Evolutionary conservation across 2,888 invertebrate genomes (phyloP), one percentile per base, ranked within the genome.

Genomic region (Ophraella communa): DNA sequence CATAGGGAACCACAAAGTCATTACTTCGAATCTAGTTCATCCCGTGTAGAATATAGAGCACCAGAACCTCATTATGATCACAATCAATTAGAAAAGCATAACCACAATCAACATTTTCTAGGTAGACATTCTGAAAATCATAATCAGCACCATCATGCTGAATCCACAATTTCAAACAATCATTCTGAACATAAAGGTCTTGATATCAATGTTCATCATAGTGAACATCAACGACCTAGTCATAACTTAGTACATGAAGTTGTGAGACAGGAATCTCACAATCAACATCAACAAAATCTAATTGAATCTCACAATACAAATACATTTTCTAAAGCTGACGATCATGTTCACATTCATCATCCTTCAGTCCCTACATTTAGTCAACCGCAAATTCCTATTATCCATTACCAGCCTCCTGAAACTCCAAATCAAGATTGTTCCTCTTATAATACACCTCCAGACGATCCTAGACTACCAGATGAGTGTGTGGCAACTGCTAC

Each of bases 291-390:
- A 65, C 68, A 67, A 62, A 66, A 68, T 66, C 74, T 73, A 71
- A 67, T 76, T 74, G 78, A 79, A 78, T 75, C 78, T 79, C 79
- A 76, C 70, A 79, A 80, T 80, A 79, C 79, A 79, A 78, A 75
- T 72, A 75, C 76, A 75, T 66, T 68, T 67, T 64, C 58, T 70
- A 70, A 68, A 65, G 71, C 70, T 75, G 73, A 70, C 63, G 64
- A 70, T 71, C 66, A 69, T 62, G 52, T 60, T 61, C 67, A 63
- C 63, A 54, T 61, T 65, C 58, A 65, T 66, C 66, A 67, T 64
- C 62, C 65, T 45, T 45, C 39, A 55, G 21, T 42, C 17, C 64
- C 65, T 60, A 60, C 58, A 57, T 55, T 71, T 62, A 73, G 71
- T 73, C 71, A 71, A 66, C 65, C 71, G 70, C 74, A 72, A 63